Conservation (phyloP, 2,888 invertebrate species). For the Leucoma salicis region DNA sequence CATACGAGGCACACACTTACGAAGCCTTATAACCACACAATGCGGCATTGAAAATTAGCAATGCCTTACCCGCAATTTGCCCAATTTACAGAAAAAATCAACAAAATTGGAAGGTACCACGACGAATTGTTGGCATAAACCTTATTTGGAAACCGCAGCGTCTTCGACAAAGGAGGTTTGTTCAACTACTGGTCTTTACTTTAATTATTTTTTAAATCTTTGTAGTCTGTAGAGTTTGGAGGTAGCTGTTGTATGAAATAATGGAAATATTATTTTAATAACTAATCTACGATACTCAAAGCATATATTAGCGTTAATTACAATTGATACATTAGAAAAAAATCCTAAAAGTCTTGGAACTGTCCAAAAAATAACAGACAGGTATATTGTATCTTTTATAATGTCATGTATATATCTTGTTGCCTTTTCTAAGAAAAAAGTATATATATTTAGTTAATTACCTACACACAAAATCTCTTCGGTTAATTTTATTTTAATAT, state of each 20-base stretch:
- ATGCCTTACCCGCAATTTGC: slow-evolving; percentile 52
- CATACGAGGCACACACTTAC: slow-evolving; percentile 51
- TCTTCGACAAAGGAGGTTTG: slow-evolving; percentile 49
- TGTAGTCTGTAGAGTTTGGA: slow-evolving; percentile 19
- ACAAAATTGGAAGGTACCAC: slow-evolving; percentile 37
- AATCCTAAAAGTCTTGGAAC: too few relatives aligned
- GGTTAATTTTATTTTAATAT: slow-evolving; percentile 5
- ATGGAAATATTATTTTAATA: too few relatives aligned
- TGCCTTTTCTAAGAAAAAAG: too few relatives aligned
- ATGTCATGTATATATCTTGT: too few relatives aligned
- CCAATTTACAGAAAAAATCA: slow-evolving; percentile 62
- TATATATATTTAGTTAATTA: too few relatives aligned
- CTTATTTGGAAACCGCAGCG: slow-evolving; percentile 51
- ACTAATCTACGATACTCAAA: too few relatives aligned
- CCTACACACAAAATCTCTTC: too few relatives aligned
- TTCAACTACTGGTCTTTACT: slow-evolving; percentile 71
- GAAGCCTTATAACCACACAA: slow-evolving; percentile 46
- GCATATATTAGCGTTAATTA: too few relatives aligned
- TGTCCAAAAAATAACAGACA: too few relatives aligned
- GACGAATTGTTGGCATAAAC: slow-evolving; percentile 58
- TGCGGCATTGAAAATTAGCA: slow-evolving; percentile 41
- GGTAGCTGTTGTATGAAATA: too few relatives aligned
- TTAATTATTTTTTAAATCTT: slow-evolving; percentile 40
- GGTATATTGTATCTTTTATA: too few relatives aligned
- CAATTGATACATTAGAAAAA: too few relatives aligned